Percentiles rank a stretch among this genome's conserved stretches.
Evolutionary conservation across 2,797 vertebrate genomes (phyloP).

Genomic region (Semaprochilodus insignis): DNA sequence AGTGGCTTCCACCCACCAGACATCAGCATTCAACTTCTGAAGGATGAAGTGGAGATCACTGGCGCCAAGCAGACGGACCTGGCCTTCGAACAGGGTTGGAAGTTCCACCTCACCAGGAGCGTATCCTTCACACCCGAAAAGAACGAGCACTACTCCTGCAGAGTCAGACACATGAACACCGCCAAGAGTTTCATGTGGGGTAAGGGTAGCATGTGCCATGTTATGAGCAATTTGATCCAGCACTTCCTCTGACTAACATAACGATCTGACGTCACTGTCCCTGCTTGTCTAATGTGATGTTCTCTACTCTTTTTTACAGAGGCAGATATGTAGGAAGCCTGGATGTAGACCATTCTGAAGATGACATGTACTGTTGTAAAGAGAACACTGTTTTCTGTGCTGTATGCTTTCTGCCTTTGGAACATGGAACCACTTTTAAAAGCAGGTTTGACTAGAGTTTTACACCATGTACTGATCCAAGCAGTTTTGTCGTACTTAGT

Average conservation of each 20-base stretch:
- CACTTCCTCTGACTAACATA: not conserved
- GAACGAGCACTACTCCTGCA: slow-evolving; percentile 49
- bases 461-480: too few relatives aligned
- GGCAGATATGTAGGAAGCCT: slow-evolving; percentile 65
- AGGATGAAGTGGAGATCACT: slow-evolving; percentile 45
- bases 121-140: slow-evolving; percentile 55
- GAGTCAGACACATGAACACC: slow-evolving; percentile 49
- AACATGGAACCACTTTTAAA: not conserved
- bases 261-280: not conserved
- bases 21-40: slow-evolving; percentile 75
- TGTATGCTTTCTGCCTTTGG: not conserved
- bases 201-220: slow-evolving; percentile 59
- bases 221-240: not conserved
- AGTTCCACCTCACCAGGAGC: slow-evolving; percentile 80
- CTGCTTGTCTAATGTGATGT: not conserved
- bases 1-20: slow-evolving; percentile 84
- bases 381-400: not conserved
- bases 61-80: slow-evolving; percentile 69
- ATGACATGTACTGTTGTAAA: not conserved
- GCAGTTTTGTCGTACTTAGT: not conserved
- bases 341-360: not conserved
- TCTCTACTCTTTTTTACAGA: slow-evolving; percentile 60
- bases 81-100: slow-evolving; percentile 84
- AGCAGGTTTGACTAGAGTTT: not conserved
- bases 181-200: slow-evolving; percentile 63